Evolutionary conservation across 2,888 invertebrate species (phyloP), one percentile per base, ranked within the genome.

Genomic region (Leptarthrus brevirostris): DNA sequence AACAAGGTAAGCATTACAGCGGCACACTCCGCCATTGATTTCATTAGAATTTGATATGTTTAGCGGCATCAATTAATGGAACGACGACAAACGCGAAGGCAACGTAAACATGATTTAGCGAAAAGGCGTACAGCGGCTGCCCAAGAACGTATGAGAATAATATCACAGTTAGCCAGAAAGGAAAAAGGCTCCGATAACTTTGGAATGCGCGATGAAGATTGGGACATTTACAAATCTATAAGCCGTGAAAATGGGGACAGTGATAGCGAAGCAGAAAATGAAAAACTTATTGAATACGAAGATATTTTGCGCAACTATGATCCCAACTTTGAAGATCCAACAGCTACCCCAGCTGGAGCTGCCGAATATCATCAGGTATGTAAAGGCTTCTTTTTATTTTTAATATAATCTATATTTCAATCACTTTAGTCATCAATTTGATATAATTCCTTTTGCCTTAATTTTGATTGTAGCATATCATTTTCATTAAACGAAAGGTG

Each of bases 191-290:
- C 92, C 76, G 96, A 96, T 81, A 96, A 97, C 83, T 97, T 97
- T 86, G 97, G 97, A 30, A 91, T 93, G 86, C 89, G 95, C 79
- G 97, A 97, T 83, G 95, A 95, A 81, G 97, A 97, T 83, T 97
- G 97, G 97, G 96, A 97, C 85, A 96, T 97, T 1, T 97, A 97
- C 81, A 97, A 97, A 86, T 93, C 91, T 22, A 94, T 97, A 72
- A 92, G 90, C 80, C 86, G 88, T 80, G 90, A 90, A 80, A 84
- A 91, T 73, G 92, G 91, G 0, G 96, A 96, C 84, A 95, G 95
- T 0, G 97, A 97, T 82, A 96, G 96, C 18, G 97, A 97, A 81
- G 92, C 92, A 8, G 97, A 97, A 83, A 94, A 94, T 78, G 96
- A 96, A 81, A 92, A 94, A 78, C 86, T 97, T 1, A 80, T 95